Percentiles rank a stretch among this genome's conserved stretches.
Conservation (phyloP, 2,888 invertebrate species). For the Periphyllus acericola region DNA sequence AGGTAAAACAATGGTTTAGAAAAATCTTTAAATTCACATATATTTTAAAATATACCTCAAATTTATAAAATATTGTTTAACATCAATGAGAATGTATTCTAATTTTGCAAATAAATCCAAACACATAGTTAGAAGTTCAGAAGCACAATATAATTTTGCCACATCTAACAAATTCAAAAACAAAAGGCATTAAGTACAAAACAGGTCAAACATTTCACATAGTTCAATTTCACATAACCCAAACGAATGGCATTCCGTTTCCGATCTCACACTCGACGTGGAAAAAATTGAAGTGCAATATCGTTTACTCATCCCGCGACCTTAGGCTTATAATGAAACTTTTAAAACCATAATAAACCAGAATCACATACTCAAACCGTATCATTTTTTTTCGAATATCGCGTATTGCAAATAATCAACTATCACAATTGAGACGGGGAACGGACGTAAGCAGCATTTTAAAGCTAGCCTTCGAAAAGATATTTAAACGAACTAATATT, state of each 20-base stretch:
- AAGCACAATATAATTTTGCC: background rate
- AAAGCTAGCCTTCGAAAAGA: background rate
- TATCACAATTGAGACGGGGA: background rate
- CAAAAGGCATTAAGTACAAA: background rate
- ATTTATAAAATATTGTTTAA: no score
- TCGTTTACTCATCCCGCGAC: no score
- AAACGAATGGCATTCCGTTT: background rate
- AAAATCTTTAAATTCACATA: background rate
- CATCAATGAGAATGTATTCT: background rate
- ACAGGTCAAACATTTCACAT: background rate
- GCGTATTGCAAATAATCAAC: background rate
- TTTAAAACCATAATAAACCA: background rate
- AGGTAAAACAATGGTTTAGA: background rate
- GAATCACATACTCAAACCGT: background rate
- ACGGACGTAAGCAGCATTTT: background rate
- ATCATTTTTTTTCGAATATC: background rate
- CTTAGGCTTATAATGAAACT: background rate
- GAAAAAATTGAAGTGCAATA: no score
- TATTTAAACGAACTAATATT: slow-evolving; percentile 18
- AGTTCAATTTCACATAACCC: background rate
- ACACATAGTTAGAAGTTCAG: background rate
- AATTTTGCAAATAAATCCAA: background rate
- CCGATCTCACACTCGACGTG: background rate
- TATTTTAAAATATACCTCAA: background rate
- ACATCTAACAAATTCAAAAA: background rate